A percentile compares a stretch with the other conserved stretches of the same genome.
Conservation (phyloP, 2,888 invertebrate species). For the Bimastos eiseni region DNA sequence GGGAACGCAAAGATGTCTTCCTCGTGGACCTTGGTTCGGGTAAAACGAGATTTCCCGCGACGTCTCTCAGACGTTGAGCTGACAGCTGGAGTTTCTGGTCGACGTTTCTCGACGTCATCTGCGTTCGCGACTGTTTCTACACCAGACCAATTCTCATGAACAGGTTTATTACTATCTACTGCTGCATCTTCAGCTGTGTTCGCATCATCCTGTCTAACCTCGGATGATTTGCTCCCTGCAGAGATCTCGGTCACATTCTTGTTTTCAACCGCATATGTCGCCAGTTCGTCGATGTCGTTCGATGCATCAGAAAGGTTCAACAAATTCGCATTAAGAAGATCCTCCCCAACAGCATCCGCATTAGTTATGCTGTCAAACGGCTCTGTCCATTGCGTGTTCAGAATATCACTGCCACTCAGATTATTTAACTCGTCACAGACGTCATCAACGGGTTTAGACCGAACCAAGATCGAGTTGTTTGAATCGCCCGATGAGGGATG, state of each 20-base stretch:
- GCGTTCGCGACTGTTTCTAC: not conserved
- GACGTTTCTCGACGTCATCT: not conserved
- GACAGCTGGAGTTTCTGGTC: not conserved
- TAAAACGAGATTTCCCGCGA: not conserved
- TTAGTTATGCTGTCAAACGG: not conserved
- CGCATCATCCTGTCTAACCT: not conserved
- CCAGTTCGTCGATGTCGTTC: not conserved
- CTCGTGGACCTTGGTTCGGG: not conserved
- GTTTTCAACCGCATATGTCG: not conserved
- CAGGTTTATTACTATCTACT: not conserved
- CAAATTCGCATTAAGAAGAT: not conserved
- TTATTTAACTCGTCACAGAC: not conserved
- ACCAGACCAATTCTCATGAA: not conserved
- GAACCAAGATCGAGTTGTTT: not conserved
- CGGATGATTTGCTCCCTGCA: not conserved
- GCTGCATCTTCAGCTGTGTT: not conserved
- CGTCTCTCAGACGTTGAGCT: not conserved
- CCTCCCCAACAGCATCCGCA: not conserved
- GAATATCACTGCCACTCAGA: not conserved
- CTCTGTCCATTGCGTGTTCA: not conserved
- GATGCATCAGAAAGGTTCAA: not conserved
- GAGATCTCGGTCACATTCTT: not conserved
- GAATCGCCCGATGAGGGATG: not conserved
- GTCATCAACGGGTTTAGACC: not conserved
- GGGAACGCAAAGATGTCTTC: not conserved